Evolutionary conservation across 2,888 invertebrate species (phyloP), one percentile per base, ranked within the genome.

Genomic region (Dendrolimus pini): DNA sequence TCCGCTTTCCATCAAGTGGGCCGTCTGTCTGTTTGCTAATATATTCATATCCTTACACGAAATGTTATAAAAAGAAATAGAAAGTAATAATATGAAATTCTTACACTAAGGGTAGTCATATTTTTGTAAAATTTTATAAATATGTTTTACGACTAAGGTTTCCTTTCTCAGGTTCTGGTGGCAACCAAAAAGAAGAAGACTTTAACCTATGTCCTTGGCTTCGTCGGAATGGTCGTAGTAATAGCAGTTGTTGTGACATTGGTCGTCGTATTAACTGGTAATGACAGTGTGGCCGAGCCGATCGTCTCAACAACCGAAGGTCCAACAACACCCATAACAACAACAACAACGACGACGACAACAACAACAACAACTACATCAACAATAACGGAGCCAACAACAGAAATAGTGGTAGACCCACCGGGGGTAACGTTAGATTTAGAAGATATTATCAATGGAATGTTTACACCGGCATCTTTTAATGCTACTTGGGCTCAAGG

Each of bases 401-500:
- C 65, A 6, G 60, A 59, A 56, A 54, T 63, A 0, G 76, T 70
- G 56, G 74, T 56, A 61, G 86, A 62, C 47, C 74, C 64, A 1
- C 63, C 61, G 6, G 57, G 47, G 41, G 14, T 42, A 6, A 65
- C 63, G 0, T 41, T 94, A 66, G 91, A 91, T 58, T 88, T 97
- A 61, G 94, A 95, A 61, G 95, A 96, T 68, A 92, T 96, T 67
- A 92, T 97, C 14, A 91, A 89, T 52, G 95, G 95, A 55, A 92
- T 91, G 61, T 93, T 94, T 62, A 83, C 92, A 12, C 91, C 96
- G 0, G 91, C 91, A 61, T 88, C 93, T 54, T 96, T 96, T 80
- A 96, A 96, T 80, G 96, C 94, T 57, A 93, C 94, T 55, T 97
- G 97, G 96, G 90, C 95, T 59, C 93, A 94, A 78, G 96, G 96